phyloP scores from a whole-genome alignment of 2,797 vertebrate species.

The Tangara arthus region DNA sequence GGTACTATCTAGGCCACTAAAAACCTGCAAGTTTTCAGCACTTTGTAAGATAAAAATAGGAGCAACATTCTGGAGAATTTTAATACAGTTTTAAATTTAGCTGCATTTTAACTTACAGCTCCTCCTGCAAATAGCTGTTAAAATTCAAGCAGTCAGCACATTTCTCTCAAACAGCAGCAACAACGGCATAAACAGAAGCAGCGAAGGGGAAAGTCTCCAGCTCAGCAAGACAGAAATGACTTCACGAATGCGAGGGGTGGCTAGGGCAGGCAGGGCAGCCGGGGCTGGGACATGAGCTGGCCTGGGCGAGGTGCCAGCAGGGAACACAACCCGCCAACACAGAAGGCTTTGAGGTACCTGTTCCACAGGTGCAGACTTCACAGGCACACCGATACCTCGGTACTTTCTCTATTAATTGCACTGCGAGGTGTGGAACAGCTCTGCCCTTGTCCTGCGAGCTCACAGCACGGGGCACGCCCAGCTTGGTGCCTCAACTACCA shows the following conservation, averaged over 20 bases:
- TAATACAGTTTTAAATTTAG: slow-evolving; percentile 60
- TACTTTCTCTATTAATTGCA: rapidly evolving
- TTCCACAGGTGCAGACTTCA: rapidly evolving
- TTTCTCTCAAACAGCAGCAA: slow-evolving; percentile 56
- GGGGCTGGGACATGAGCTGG: background rate
- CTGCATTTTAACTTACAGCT: slow-evolving; percentile 50
- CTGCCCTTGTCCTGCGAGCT: rapidly evolving
- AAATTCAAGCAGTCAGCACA: slow-evolving; percentile 72
- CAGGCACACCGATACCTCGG: rapidly evolving
- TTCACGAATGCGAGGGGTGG: slow-evolving; percentile 4
- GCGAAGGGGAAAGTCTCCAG: slow-evolving; percentile 65
- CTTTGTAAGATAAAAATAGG: slow-evolving; percentile 7
- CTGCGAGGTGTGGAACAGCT: rapidly evolving
- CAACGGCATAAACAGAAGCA: slow-evolving; percentile 54
- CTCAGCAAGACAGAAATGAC: slow-evolving; percentile 71
- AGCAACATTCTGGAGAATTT: slow-evolving; percentile 3
- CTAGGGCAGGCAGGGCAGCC: background rate
- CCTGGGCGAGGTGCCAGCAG: background rate
- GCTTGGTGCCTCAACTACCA: rapidly evolving
- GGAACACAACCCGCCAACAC: background rate
- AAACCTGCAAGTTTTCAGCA: background rate
- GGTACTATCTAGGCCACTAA: slow-evolving; percentile 9
- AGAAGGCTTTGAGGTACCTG: background rate
- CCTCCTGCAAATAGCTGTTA: slow-evolving; percentile 57
- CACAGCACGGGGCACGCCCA: background rate